A percentile compares a stretch with the other conserved stretches of the same genome.
Evolutionary conservation across 2,888 invertebrate species (phyloP).

Genomic region (Theretra japonica): DNA sequence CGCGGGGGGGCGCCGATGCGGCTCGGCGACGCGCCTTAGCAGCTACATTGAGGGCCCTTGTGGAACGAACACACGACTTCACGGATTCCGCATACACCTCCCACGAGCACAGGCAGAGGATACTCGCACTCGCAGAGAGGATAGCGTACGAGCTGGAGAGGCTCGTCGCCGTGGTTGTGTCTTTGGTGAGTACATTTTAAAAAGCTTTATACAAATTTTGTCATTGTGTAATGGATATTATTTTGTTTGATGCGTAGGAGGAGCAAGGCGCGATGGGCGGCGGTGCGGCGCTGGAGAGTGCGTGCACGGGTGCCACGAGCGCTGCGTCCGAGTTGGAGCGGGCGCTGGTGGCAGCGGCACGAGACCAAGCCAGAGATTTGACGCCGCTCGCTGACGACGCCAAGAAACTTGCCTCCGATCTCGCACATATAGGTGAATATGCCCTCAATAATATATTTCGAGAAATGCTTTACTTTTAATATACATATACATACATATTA

Average conservation of each 20-base stretch:
- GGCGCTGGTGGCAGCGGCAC: constrained; percentile 88
- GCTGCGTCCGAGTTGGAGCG: constrained; percentile 94
- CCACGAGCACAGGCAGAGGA: constrained; percentile 98
- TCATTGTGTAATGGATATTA: constrained; percentile 18
- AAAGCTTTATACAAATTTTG: neutral
- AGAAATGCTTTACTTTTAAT: too few species aligned
- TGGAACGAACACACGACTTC: constrained; percentile 98
- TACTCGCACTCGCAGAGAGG: constrained; percentile 94
- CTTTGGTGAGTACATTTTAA: constrained; percentile 86
- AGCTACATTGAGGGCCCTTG: constrained; percentile 93
- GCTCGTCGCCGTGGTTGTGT: constrained; percentile 93
- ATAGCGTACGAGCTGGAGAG: constrained; percentile 96
- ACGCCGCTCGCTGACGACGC: constrained; percentile 78
- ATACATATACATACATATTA: too few species aligned
- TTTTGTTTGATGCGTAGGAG: constrained; percentile 56
- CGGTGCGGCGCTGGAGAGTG: constrained; percentile 81
- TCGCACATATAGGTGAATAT: constrained; percentile 78
- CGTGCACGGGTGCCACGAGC: constrained; percentile 88
- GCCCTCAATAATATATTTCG: too few species aligned
- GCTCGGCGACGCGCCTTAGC: constrained; percentile 90
- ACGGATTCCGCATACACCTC: constrained; percentile 99
- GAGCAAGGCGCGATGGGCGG: constrained; percentile 71
- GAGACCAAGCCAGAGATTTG: constrained; percentile 77
- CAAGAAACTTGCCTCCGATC: constrained; percentile 75
- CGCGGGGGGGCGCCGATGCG: constrained; percentile 88